phyloP scores from a whole-genome alignment of 1,140 invertebrate species.

The Drosophila bifasciata region DNA sequence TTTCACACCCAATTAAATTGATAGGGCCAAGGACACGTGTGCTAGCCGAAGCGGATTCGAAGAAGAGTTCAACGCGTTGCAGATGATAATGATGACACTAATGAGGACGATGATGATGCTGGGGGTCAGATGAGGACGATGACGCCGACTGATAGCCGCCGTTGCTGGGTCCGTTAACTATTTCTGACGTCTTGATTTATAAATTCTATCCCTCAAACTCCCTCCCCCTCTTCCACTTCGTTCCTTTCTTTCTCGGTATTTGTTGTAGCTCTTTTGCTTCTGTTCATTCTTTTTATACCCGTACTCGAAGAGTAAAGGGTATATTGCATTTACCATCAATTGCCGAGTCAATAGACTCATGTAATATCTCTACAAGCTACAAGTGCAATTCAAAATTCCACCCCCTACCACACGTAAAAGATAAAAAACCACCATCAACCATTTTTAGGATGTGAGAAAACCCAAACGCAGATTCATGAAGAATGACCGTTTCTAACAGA shows the following conservation, averaged over 20 bases:
- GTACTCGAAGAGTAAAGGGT: too few species aligned
- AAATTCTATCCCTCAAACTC: conserved; percentile 34
- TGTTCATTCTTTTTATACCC: neutral
- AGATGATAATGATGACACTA: conserved; percentile 15
- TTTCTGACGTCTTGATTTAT: conserved; percentile 76
- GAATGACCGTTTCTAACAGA: too few species aligned
- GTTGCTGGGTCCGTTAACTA: conserved; percentile 36
- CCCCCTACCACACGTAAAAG: too few species aligned
- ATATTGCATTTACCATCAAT: too few species aligned
- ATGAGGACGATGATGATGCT: conserved; percentile 9
- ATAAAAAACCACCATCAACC: too few species aligned
- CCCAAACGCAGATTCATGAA: too few species aligned
- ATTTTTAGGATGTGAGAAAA: too few species aligned
- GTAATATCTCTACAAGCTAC: too few species aligned
- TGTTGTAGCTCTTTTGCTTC: neutral
- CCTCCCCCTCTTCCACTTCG: neutral
- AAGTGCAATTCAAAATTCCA: too few species aligned
- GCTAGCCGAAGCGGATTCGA: neutral
- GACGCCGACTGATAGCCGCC: conserved; percentile 10
- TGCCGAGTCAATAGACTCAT: too few species aligned
- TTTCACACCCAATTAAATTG: conserved; percentile 66
- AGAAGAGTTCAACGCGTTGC: conserved; percentile 42
- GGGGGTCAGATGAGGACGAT: conserved; percentile 47
- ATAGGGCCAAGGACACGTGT: conserved; percentile 20
- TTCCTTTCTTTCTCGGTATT: neutral